These are phyloP conservation scores for Megastigmus dorsalis DNA, from an alignment of 2,888 invertebrate species.

Conservation along the genomic window DNA sequence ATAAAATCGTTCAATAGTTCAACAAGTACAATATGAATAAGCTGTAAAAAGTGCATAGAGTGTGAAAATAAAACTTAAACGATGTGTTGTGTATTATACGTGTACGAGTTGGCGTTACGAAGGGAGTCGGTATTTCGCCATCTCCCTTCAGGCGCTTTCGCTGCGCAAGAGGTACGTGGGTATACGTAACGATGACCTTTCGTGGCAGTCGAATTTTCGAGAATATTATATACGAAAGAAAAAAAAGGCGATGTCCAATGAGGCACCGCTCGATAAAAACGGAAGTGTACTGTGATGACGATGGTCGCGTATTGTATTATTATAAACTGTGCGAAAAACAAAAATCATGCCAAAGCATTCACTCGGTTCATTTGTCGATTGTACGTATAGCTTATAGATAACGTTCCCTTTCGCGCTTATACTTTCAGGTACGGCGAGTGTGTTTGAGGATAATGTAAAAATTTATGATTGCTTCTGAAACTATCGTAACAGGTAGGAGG, in stretches of 20 bases:
- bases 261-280: neutral
- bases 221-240: no score
- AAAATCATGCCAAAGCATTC: neutral
- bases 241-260: no score
- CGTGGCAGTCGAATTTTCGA: neutral
- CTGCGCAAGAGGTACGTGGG: slow-evolving; percentile 41
- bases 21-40: neutral
- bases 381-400: slow-evolving; percentile 6
- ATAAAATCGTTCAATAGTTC: neutral
- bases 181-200: slow-evolving; percentile 43
- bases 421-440: neutral
- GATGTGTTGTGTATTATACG: slow-evolving; percentile 33
- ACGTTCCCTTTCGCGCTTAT: neutral
- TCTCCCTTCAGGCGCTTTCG: slow-evolving; percentile 11
- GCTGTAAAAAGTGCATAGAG: slow-evolving; percentile 32
- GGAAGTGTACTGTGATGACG: slow-evolving; percentile 34
- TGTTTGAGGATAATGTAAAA: slow-evolving; percentile 15
- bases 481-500: neutral
- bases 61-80: neutral
- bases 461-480: neutral
- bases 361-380: neutral
- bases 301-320: neutral
- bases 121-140: neutral
- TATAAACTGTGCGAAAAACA: neutral
- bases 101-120: slow-evolving; percentile 25